Evolutionary conservation across 2,113 vertebrate species (phyloP).

Genomic region (Rhinopomastus cyanomelas): DNA sequence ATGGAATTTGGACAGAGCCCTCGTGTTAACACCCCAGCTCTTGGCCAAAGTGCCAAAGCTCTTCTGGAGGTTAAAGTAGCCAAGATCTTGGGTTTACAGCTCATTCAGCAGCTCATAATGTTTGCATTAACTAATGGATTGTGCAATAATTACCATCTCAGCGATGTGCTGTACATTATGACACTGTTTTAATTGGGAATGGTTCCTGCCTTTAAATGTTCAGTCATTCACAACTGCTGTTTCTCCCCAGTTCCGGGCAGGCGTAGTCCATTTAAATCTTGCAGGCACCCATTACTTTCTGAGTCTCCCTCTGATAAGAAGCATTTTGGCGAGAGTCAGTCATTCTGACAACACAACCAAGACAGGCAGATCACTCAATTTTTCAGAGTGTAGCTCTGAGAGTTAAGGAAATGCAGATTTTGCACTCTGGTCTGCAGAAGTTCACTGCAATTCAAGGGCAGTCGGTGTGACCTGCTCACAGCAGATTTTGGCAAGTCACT

Average conservation of each 20-base stretch:
- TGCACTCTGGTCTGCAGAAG: constrained; percentile 6
- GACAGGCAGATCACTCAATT: neutral
- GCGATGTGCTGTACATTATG: neutral
- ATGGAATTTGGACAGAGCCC: neutral
- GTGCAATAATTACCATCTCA: constrained; percentile 6
- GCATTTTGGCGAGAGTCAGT: neutral
- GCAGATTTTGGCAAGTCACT: neutral
- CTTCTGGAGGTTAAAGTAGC: neutral
- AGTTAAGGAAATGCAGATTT: constrained; percentile 8
- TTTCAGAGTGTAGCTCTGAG: neutral
- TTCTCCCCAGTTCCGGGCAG: neutral
- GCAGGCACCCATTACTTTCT: neutral
- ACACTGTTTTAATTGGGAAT: neutral
- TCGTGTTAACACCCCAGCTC: neutral
- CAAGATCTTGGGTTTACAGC: constrained; percentile 31
- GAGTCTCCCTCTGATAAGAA: neutral
- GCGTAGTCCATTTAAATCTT: neutral
- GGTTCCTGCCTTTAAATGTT: neutral
- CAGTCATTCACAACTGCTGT: neutral
- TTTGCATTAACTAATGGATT: neutral
- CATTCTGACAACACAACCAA: constrained; percentile 1
- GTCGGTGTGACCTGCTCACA: neutral
- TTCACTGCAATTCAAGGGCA: constrained; percentile 7
- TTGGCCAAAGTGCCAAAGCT: neutral
- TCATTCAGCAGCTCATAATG: neutral